These are phyloP conservation scores for Drosophila robusta DNA, from an alignment of 2,888 invertebrate genomes.

Conservation along the genomic window DNA sequence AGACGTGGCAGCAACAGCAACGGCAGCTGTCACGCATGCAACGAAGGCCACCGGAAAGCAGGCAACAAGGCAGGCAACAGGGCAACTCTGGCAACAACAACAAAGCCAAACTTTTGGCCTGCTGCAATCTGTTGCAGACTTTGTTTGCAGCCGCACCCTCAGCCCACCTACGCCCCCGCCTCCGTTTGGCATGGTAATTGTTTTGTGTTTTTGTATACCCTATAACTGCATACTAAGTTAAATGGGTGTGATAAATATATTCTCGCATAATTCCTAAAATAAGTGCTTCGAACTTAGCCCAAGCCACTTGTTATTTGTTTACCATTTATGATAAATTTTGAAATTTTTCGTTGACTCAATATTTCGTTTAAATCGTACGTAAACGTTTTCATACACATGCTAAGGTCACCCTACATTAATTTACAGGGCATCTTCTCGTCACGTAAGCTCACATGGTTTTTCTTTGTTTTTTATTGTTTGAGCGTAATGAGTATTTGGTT, in stretches of 20 bases:
- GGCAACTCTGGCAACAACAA: constrained; percentile 13
- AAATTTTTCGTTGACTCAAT: no score
- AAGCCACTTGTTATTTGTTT: no score
- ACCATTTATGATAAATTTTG: no score
- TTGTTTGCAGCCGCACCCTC: constrained; percentile 29
- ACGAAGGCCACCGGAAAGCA: constrained; percentile 22
- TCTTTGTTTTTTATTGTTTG: constrained; percentile 19
- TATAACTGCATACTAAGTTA: neutral
- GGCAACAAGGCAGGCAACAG: constrained; percentile 5
- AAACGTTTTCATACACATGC: no score
- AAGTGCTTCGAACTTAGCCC: no score
- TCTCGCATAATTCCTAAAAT: no score
- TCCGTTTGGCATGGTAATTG: constrained; percentile 28
- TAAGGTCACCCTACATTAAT: neutral
- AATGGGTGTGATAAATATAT: neutral
- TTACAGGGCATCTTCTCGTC: constrained; percentile 11
- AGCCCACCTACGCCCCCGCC: neutral
- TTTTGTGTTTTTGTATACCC: constrained; percentile 34
- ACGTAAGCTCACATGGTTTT: constrained; percentile 1
- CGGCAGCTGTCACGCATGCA: constrained; percentile 61
- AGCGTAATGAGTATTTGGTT: constrained; percentile 63
- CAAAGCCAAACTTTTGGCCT: constrained; percentile 56
- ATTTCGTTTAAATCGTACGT: no score
- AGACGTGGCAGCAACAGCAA: constrained; percentile 14
- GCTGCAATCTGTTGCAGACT: constrained; percentile 72